Percentiles rank a stretch among this genome's conserved stretches.
These are phyloP conservation scores for Clarias fuscus DNA, from an alignment of 2,797 vertebrate genomes.

Conservation along the genomic window DNA sequence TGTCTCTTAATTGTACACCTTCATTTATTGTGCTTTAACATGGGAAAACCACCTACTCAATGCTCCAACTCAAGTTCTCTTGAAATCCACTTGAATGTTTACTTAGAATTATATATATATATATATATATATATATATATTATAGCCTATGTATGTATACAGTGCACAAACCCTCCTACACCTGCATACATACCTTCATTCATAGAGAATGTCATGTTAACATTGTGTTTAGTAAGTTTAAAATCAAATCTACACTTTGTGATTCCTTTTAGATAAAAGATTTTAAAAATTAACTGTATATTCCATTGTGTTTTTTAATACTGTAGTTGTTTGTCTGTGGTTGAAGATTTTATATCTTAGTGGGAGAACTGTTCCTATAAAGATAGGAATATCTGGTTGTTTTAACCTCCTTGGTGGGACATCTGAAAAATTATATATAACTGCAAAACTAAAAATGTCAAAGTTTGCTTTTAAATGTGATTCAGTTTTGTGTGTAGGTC, in stretches of 20 bases:
- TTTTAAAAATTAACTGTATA: constrained; percentile 22
- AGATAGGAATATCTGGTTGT: neutral
- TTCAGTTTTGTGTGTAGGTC: neutral
- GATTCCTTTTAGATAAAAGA: constrained; percentile 52
- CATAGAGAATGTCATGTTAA: constrained; percentile 66
- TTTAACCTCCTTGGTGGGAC: neutral
- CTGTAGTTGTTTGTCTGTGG: neutral
- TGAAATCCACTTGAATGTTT: constrained; percentile 71
- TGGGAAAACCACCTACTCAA: constrained; percentile 61
- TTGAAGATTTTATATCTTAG: neutral
- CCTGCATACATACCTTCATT: constrained; percentile 67
- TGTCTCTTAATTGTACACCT: constrained; percentile 67
- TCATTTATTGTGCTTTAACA: constrained; percentile 68
- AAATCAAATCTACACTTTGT: constrained; percentile 47
- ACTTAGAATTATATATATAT: constrained; percentile 64
- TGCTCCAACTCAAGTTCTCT: constrained; percentile 61
- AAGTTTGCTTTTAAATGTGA: neutral
- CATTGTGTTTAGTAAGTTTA: constrained; percentile 70
- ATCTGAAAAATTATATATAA: neutral
- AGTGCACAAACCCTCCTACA: constrained; percentile 41
- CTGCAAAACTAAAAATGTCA: neutral
- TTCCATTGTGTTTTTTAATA: constrained; percentile 6
- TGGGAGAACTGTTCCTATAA: neutral
- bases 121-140: constrained; percentile 18
- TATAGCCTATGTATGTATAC: constrained; percentile 56